phyloP scores from a whole-genome alignment of 2,888 invertebrate genomes.

The Clostera curtula region DNA sequence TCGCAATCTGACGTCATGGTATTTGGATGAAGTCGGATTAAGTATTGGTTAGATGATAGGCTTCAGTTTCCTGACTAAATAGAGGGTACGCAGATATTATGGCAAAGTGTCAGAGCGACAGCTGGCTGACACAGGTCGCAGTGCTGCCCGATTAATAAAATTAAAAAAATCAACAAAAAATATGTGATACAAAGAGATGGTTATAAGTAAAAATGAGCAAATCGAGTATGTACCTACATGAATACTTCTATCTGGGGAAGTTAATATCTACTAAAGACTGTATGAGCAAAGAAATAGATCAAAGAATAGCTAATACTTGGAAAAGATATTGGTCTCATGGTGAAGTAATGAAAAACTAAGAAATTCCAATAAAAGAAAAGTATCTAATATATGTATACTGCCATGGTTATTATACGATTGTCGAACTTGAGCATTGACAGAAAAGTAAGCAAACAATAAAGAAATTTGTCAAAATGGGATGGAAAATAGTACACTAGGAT shows the following conservation, averaged over 20 bases:
- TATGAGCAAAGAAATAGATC: slow-evolving; percentile 2
- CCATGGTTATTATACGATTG: no score
- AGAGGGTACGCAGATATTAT: no score
- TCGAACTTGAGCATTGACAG: slow-evolving; percentile 1
- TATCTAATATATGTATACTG: no score
- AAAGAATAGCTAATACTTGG: slow-evolving; percentile 2
- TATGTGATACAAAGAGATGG: neutral
- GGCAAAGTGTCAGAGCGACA: no score
- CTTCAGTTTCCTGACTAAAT: no score
- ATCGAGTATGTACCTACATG: slow-evolving; percentile 1
- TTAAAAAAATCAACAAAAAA: slow-evolving; percentile 1
- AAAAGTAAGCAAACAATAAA: neutral
- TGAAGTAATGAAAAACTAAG: slow-evolving; percentile 2
- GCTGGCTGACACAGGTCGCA: no score
- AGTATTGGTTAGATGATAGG: no score
- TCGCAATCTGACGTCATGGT: no score
- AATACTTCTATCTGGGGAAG: slow-evolving; percentile 2
- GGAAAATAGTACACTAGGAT: neutral
- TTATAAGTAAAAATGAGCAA: neutral
- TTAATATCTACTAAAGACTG: neutral
- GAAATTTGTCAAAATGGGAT: neutral
- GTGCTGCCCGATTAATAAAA: no score
- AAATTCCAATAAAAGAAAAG: slow-evolving; percentile 2
- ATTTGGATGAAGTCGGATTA: no score
- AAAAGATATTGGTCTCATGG: neutral